Evolutionary conservation across 2,888 invertebrate species (phyloP).

Genomic region (Synergus itoensis): DNA sequence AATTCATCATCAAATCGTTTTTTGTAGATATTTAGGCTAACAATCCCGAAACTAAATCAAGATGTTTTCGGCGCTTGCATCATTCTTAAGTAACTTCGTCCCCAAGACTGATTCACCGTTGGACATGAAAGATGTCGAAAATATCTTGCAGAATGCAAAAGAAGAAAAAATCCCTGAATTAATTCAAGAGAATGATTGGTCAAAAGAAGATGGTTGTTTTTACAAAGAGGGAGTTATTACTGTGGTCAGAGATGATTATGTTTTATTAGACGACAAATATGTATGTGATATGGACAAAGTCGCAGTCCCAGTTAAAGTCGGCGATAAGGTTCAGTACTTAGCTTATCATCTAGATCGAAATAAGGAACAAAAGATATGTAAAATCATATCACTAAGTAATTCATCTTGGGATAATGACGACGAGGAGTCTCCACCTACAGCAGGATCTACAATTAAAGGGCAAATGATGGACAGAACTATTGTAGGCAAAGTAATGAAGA

Average conservation of each 20-base stretch:
- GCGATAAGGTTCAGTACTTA: constrained; percentile 81
- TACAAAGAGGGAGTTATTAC: constrained; percentile 81
- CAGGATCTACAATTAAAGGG: neutral
- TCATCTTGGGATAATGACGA: constrained; percentile 70
- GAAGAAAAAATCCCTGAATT: constrained; percentile 32
- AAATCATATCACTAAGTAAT: constrained; percentile 80
- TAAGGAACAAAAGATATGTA: constrained; percentile 79
- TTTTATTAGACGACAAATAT: constrained; percentile 82
- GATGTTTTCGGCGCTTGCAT: constrained; percentile 79
- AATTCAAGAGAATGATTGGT: constrained; percentile 1
- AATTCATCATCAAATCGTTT: neutral
- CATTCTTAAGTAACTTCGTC: constrained; percentile 53
- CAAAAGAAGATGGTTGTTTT: constrained; percentile 60
- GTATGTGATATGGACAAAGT: constrained; percentile 79
- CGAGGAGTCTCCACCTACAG: constrained; percentile 46
- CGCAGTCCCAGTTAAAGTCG: constrained; percentile 76
- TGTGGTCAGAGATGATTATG: constrained; percentile 77
- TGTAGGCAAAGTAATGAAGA: constrained; percentile 76
- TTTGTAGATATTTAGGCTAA: constrained; percentile 57
- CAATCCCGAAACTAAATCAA: constrained; percentile 58
- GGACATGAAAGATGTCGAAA: constrained; percentile 61
- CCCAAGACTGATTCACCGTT: constrained; percentile 16
- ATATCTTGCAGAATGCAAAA: constrained; percentile 55
- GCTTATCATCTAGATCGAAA: constrained; percentile 78
- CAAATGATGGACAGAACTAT: constrained; percentile 68